Evolutionary conservation across 2,888 invertebrate species (phyloP).

Genomic region (Copidosoma aretas): DNA sequence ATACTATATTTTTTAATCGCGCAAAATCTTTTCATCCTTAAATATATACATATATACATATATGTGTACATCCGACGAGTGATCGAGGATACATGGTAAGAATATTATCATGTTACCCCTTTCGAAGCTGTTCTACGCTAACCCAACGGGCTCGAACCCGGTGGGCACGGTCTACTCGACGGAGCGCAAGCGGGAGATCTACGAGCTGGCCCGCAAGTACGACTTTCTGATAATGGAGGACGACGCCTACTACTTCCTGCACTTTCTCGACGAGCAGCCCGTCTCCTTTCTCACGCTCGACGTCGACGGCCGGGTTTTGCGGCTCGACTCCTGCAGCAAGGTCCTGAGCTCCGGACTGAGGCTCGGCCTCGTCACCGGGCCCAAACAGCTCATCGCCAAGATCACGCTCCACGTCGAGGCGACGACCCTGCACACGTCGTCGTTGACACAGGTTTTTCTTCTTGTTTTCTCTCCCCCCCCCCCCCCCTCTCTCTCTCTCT

Average conservation of each 20-base stretch:
- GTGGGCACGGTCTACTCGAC: constrained; percentile 73
- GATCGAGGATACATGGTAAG: too few species aligned
- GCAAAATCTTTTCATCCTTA: too few species aligned
- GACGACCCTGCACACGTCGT: constrained; percentile 69
- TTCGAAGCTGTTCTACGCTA: constrained; percentile 71
- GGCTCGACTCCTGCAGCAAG: constrained; percentile 82
- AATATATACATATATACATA: too few species aligned
- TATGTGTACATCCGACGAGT: too few species aligned
- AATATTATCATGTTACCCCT: too few species aligned
- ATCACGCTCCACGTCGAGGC: constrained; percentile 74
- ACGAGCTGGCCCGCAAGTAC: constrained; percentile 75
- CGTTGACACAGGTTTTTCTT: constrained; percentile 68
- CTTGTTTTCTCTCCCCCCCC: neutral
- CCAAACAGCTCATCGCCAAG: constrained; percentile 67
- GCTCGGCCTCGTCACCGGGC: constrained; percentile 76
- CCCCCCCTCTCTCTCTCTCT: too few species aligned
- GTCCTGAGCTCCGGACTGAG: constrained; percentile 75
- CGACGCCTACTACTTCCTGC: constrained; percentile 80
- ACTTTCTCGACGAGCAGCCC: constrained; percentile 69
- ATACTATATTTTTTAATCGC: too few species aligned
- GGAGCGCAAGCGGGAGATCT: constrained; percentile 71
- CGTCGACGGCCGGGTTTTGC: constrained; percentile 75
- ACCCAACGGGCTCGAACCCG: constrained; percentile 81
- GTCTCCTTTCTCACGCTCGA: constrained; percentile 77
- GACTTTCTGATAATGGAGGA: constrained; percentile 82